Conservation (phyloP, 2,888 invertebrate genomes). For the Pegoplata infirma region DNA sequence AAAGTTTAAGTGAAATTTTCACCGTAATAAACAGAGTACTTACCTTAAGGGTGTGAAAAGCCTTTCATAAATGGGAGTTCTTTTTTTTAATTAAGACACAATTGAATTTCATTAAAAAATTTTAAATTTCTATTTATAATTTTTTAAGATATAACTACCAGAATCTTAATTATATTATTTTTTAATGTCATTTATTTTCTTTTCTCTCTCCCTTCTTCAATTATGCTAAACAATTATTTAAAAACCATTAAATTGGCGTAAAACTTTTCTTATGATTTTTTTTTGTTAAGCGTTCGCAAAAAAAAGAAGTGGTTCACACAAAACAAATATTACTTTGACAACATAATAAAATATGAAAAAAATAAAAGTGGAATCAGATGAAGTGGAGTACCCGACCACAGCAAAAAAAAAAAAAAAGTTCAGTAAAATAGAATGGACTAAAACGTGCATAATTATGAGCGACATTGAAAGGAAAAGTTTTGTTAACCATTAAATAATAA, state of each 20-base stretch:
- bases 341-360: constrained; percentile 52
- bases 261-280: constrained; percentile 53
- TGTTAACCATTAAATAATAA: constrained; percentile 59
- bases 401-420: constrained; percentile 34
- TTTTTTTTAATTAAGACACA: no score
- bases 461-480: constrained; percentile 64
- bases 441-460: constrained; percentile 63
- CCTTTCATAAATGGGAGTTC: no score
- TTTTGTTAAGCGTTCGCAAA: constrained; percentile 11
- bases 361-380: constrained; percentile 29
- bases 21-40: no score
- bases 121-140: no score
- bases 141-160: no score
- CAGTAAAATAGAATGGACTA: constrained; percentile 53
- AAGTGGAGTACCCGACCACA: constrained; percentile 28
- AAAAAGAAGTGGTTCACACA: constrained; percentile 23
- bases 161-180: no score
- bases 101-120: no score
- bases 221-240: constrained; percentile 46
- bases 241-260: constrained; percentile 57
- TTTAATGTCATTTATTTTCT: no score
- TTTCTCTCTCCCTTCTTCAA: no score
- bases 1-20: no score
- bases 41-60: no score
- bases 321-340: constrained; percentile 58